Percentiles rank a stretch among this genome's conserved stretches.
Evolutionary conservation across 2,797 vertebrate species (phyloP).

Genomic region (Cynodonichthys magdalenae): DNA sequence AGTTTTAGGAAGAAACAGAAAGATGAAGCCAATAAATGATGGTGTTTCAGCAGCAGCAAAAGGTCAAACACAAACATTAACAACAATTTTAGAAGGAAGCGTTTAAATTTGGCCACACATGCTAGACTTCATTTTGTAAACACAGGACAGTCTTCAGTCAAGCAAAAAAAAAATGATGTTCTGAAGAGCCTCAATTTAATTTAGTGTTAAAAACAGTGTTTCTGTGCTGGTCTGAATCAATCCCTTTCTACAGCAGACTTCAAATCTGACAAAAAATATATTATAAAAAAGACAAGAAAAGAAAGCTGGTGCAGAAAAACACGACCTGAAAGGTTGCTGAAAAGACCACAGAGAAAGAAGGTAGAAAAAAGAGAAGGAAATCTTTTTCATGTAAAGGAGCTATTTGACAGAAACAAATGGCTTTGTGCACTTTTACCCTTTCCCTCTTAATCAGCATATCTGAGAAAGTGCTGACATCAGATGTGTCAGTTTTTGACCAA

Average conservation of each 20-base stretch:
- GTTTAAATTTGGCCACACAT: background rate
- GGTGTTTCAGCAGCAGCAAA: background rate
- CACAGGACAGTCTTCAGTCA: background rate
- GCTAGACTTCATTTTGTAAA: too few species aligned
- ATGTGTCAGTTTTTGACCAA: conserved; percentile 34
- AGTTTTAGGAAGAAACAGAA: conserved; percentile 1
- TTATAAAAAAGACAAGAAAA: conserved; percentile 25
- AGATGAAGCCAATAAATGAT: background rate
- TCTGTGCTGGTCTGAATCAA: conserved; percentile 27
- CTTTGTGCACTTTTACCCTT: conserved; percentile 56
- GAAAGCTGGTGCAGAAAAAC: conserved; percentile 19
- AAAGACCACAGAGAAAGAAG: conserved; percentile 14
- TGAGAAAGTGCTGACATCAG: conserved; percentile 60
- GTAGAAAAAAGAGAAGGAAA: conserved; percentile 44
- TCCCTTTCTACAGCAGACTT: conserved; percentile 35
- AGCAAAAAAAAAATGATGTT: conserved; percentile 7
- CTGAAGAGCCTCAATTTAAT: conserved; percentile 8
- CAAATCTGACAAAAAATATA: conserved; percentile 23
- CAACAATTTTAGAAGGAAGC: background rate
- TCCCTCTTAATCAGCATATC: conserved; percentile 65
- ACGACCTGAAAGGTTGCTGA: conserved; percentile 47
- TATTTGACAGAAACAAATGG: conserved; percentile 55
- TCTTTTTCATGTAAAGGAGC: conserved; percentile 60
- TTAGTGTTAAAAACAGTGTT: conserved; percentile 6
- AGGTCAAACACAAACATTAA: background rate